Evolutionary conservation across 2,888 invertebrate species (phyloP).

Genomic region (Drosophila kuntzei): DNA sequence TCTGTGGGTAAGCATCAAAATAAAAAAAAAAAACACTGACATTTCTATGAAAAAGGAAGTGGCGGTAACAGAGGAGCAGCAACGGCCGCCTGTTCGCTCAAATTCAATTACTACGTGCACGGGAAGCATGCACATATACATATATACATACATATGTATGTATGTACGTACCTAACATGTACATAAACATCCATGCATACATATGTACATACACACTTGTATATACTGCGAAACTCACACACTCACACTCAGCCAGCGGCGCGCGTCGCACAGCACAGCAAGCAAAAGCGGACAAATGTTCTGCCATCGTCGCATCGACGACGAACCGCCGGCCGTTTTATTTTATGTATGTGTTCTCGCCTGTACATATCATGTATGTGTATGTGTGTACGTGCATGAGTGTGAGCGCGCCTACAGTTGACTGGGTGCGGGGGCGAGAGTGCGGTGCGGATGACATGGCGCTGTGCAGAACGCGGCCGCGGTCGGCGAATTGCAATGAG

Average conservation of each 20-base stretch:
- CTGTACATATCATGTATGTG: constrained; percentile 29
- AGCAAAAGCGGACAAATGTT: constrained; percentile 68
- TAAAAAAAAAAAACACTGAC: background rate
- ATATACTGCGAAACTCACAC: constrained; percentile 41
- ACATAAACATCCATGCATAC: constrained; percentile 10
- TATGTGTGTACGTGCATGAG: constrained; percentile 39
- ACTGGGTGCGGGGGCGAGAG: constrained; percentile 23
- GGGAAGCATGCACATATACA: constrained; percentile 45
- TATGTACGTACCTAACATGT: background rate
- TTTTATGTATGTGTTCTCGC: constrained; percentile 38
- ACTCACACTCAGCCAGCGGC: constrained; percentile 44
- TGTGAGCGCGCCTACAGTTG: constrained; percentile 59
- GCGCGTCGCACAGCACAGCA: constrained; percentile 52
- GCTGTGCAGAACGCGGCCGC: constrained; percentile 67
- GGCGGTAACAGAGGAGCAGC: constrained; percentile 50
- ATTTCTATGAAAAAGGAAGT: constrained; percentile 57
- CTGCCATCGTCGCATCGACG: constrained; percentile 56
- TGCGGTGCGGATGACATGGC: constrained; percentile 38
- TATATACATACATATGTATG: constrained; percentile 2
- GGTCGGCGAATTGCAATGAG: constrained; percentile 76
- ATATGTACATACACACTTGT: constrained; percentile 10
- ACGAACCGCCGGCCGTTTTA: constrained; percentile 72
- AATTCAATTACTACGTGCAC: constrained; percentile 67
- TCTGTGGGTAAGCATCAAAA: constrained; percentile 82
- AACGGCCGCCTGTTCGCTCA: constrained; percentile 60